Evolutionary conservation across 2,888 invertebrate genomes (phyloP), one percentile per base, ranked within the genome.

Genomic region (Yponomeuta cagnagella): DNA sequence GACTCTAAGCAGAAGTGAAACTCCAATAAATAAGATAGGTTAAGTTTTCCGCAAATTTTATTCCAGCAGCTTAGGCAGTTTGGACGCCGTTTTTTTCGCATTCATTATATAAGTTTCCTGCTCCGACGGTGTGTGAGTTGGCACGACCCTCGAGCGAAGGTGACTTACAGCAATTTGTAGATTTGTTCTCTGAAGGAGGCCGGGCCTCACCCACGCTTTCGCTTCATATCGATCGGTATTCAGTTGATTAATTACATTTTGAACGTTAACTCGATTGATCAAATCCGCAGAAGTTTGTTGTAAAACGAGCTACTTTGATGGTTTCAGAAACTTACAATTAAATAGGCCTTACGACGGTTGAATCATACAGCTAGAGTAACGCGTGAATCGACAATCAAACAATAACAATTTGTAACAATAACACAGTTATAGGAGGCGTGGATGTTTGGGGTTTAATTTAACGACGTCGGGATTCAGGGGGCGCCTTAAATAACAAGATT

Each of bases 401-500:
- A 58, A 58, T 58, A 58, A 58, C 52, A 15, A 58, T 58, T 58
- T 58, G 52, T 15, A 58, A 58, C 12, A 58, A 58, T 58, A 58
- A 12, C 52, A 15, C 15, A 6, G 12, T 3, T 5, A 15, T 4
- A 58, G 52, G 52, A 58, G 52, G 12, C 52, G 52, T 15, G 15
- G 15, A 58, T 58, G 52, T 58, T 58, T 58, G 15, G 15, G 68
- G 68, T 68, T 10, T 68, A 68, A 68, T 68, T 68, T 68, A 37
- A 68, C 68, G 48, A 66, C 37, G 31, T 31, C 66, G 10, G 37
- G 37, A 15, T 23, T 23, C 23, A 66, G 31, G 68, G 37, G n/a
- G 33, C 48, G 43, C 37, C 68, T 67, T 68, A 68, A 68, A 68
- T 68, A 68, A 68, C 43, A 23, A 68, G 68, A 43, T 68, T 68